Evolutionary conservation across 2,888 invertebrate genomes (phyloP), one percentile per base, ranked within the genome.

Genomic region (Frankliniella fusca): DNA sequence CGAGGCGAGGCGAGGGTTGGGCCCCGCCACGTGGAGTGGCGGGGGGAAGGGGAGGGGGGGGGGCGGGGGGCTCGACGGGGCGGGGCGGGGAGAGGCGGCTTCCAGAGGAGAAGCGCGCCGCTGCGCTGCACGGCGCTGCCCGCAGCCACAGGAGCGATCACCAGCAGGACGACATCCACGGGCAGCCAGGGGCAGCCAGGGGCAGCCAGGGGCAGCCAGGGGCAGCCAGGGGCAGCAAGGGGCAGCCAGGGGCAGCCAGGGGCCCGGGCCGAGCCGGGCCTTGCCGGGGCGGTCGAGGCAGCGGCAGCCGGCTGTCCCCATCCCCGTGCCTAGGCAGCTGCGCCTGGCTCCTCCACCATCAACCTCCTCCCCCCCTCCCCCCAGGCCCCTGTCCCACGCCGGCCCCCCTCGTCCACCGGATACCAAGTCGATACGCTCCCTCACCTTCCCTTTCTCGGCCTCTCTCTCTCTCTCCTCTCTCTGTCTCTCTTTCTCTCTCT

Each of bases 361-460:
- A 12, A 20, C 8, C 7, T 27, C 70, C 65, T 65, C n/a, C 3
- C 65, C n/a, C 65, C 23, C n/a, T 65, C 23, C 3, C 54, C 10
- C 54, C 20, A 12, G 12, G 3, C 10, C 54, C 20, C 54, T 50
- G 15, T 65, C 65, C 20, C n/a, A n/a, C 70, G 12, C 23, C 70
- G 38, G 38, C 38, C 38, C 38, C 38, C 38, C 38, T 38, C 38
- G 38, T 38, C 38, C 70, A 23, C 70, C 70, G 70, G n/a, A 76
- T 11, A 27, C 70, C 70, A 76, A 76, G 70, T 76, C 70, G 70
- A 76, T 76, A 76, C 70, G 70, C 27, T 76, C 70, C 70, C 70
- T 76, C 70, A 76, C 70, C 70, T 76, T 76, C 70, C 70, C 70
- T 76, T 76, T 76, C 70, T 76, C 27, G 23, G 27, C 27, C 54